phyloP scores from a whole-genome alignment of 2,113 vertebrate genomes.

The Seriola quinqueradiata region DNA sequence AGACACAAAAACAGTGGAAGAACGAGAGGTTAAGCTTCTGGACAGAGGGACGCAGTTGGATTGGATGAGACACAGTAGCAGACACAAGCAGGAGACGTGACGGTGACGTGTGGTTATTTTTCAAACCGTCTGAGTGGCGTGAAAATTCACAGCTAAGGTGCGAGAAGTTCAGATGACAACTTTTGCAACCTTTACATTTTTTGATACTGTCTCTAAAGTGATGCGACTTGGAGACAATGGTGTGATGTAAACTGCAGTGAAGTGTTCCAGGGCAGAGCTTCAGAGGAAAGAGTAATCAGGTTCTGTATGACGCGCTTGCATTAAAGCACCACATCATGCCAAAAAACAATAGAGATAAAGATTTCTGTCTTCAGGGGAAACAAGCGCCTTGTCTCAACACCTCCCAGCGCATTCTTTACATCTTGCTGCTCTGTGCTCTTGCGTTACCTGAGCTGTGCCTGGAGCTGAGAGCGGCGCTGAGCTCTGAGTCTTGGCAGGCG shows the following conservation, averaged over 20 bases:
- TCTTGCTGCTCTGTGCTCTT: conserved; percentile 24
- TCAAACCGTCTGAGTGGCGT: conserved; percentile 22
- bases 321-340: background rate
- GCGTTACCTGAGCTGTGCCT: conserved; percentile 66
- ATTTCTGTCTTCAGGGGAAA: conserved; percentile 21
- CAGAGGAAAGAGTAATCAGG: background rate
- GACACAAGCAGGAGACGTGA: background rate
- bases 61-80: background rate
- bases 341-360: background rate
- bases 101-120: conserved; percentile 11
- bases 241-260: background rate
- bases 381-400: background rate
- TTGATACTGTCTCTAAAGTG: conserved; percentile 2
- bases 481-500: conserved; percentile 69
- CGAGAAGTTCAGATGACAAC: conserved; percentile 8
- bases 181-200: conserved; percentile 18
- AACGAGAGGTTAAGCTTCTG: conserved; percentile 17
- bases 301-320: too few species aligned
- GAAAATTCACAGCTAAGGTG: conserved; percentile 37
- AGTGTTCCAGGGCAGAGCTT: background rate
- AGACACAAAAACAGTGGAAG: background rate
- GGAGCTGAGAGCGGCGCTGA: conserved; percentile 69
- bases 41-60: background rate
- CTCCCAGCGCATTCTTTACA: conserved; percentile 17
- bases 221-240: background rate